Conservation (phyloP, 2,888 invertebrate species). For the Villa cingulata region DNA sequence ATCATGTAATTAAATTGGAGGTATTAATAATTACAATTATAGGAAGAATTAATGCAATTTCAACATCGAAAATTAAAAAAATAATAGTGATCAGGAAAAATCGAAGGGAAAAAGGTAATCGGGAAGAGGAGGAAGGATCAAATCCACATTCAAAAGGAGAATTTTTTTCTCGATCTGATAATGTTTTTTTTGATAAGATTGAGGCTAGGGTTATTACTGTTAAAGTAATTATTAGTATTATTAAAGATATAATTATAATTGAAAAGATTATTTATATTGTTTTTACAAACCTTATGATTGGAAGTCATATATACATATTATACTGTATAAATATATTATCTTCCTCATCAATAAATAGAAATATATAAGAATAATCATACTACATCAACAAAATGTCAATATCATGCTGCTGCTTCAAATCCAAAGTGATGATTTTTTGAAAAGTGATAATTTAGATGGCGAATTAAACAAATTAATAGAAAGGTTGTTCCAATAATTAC, state of each 20-base stretch:
- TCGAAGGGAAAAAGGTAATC: constrained; percentile 45
- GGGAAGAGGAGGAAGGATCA: constrained; percentile 39
- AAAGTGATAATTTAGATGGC: constrained; percentile 39
- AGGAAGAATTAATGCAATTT: constrained; percentile 51
- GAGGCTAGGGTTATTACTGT: constrained; percentile 40
- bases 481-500: constrained; percentile 50
- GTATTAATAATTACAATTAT: constrained; percentile 37
- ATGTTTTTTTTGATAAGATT: constrained; percentile 44
- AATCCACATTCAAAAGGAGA: constrained; percentile 53
- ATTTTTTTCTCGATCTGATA: constrained; percentile 46
- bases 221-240: constrained; percentile 36
- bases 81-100: constrained; percentile 53
- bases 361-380: constrained; percentile 48
- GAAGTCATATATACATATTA: constrained; percentile 51
- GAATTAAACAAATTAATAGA: constrained; percentile 39
- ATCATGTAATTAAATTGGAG: constrained; percentile 24
- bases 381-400: constrained; percentile 56
- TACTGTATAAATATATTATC: constrained; percentile 21
- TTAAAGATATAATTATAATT: constrained; percentile 27
- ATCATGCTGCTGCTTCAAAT: constrained; percentile 53
- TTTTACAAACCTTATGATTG: constrained; percentile 49
- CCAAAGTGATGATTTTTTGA: constrained; percentile 45
- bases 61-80: constrained; percentile 61
- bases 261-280: constrained; percentile 48
- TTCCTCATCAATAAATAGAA: constrained; percentile 56